Evolutionary conservation across 2,797 vertebrate genomes (phyloP), one percentile per base, ranked within the genome.

Genomic region (Amblyraja radiata): DNA sequence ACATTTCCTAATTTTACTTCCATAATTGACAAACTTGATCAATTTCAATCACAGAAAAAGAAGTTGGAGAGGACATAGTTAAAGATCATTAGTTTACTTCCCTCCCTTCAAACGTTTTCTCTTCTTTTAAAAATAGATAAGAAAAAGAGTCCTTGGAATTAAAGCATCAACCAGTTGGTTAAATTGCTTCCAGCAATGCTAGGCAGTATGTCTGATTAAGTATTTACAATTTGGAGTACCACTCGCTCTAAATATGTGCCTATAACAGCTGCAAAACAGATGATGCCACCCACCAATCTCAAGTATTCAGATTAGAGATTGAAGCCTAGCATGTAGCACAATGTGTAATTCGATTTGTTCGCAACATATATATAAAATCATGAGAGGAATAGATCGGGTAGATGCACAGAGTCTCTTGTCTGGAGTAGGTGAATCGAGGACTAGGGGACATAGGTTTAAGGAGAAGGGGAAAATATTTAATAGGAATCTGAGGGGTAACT

Each of bases 111-210:
- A 65, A 65, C 84, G 32, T 71, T 71, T 71, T 23, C 14, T 90
- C 32, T 36, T 71, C n/a, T 9, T 0, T 73, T 46, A 28, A 9
- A 73, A 28, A 73, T 25, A 46, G 32, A 73, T 39, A 90, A 36
- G 21, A 46, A n/a, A 68, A 73, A 13, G 25, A 39, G 36, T 73
- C 88, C 32, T 90, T 90, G 65, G 73, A 90, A 46, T 46, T 36
- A 73, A 90, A 90, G 36, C 23, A 90, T 73, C 25, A 36, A 90
- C 68, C 88, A 90, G 11, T 90, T 68, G n/a, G 63, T 68, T 90
- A n/a, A 90, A 68, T 18, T 32, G 8, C 16, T 16, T 90, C 36
- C 88, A 90, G 65, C 32, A 90, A 46, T 90, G 32, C 68, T 2
- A 18, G 36, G 32, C 65, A 90, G 32, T 36, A 16, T 73, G 11